These are phyloP conservation scores for Sebastes fasciatus DNA, from an alignment of 2,113 vertebrate genomes.

Conservation along the genomic window DNA sequence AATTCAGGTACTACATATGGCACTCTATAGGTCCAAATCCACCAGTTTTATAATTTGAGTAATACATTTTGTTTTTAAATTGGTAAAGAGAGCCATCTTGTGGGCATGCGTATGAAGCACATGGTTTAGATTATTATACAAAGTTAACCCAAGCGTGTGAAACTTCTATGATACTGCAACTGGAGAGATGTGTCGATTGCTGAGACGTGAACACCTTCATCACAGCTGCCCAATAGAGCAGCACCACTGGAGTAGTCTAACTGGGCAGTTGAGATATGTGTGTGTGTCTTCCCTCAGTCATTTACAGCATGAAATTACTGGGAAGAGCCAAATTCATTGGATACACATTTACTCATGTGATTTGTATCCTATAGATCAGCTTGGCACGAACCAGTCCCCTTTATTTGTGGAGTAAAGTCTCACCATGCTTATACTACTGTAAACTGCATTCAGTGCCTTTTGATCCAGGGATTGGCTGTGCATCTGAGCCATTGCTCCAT, in stretches of 20 bases:
- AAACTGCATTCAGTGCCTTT: not conserved
- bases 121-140: not conserved
- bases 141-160: not conserved
- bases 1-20: not conserved
- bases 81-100: slow-evolving; percentile 29
- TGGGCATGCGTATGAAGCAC: not conserved
- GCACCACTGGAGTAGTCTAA: not conserved
- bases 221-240: not conserved
- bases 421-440: not conserved
- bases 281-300: not conserved
- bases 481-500: not conserved
- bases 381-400: not conserved
- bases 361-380: not conserved
- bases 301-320: not conserved
- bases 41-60: no score
- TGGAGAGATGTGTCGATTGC: not conserved
- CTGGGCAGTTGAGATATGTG: not conserved
- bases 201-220: not conserved
- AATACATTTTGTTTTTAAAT: not conserved
- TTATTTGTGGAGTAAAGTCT: not conserved
- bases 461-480: not conserved
- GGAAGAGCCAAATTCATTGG: no score
- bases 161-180: not conserved
- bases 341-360: no score
- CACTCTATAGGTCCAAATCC: not conserved